These are phyloP conservation scores for Rissa tridactyla DNA, from an alignment of 2,113 vertebrate species.

Conservation along the genomic window DNA sequence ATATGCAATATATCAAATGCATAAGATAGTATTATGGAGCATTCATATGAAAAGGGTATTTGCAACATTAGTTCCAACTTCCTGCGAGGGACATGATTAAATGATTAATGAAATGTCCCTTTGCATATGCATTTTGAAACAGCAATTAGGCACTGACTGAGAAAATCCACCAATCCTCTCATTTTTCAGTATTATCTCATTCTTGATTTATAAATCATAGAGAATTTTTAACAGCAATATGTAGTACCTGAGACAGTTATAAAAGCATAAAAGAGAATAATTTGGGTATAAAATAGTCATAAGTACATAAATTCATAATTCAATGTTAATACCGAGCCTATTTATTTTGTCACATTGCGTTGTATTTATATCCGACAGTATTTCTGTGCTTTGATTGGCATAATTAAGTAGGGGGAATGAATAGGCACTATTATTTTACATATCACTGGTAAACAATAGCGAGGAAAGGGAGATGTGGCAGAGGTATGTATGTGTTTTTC, in stretches of 20 bases:
- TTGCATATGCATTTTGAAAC: conserved; percentile 98
- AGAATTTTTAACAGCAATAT: conserved; percentile 87
- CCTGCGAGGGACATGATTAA: conserved; percentile 99
- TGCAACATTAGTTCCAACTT: conserved; percentile 99
- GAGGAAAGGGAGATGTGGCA: conserved; percentile 81
- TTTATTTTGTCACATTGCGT: conserved; percentile 82
- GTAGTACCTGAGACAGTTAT: conserved; percentile 86
- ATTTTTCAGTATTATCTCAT: conserved; percentile 88
- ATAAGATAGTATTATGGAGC: conserved; percentile 97
- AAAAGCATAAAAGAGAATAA: conserved; percentile 89
- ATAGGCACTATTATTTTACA: conserved; percentile 92
- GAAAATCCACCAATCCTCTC: conserved; percentile 86
- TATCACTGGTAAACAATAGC: conserved; percentile 94
- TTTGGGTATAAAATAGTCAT: conserved; percentile 85
- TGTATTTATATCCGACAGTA: conserved; percentile 85
- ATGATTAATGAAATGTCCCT: conserved; percentile 99
- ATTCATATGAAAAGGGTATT: conserved; percentile 99
- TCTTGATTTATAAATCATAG: conserved; percentile 96
- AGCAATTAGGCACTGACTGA: conserved; percentile 97
- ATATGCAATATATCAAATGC: conserved; percentile 99
- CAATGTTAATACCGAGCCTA: conserved; percentile 84
- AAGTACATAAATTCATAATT: conserved; percentile 89
- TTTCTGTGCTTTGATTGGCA: conserved; percentile 90
- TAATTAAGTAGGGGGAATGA: conserved; percentile 84
- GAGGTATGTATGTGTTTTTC: conserved; percentile 87